Percentiles rank a stretch among this genome's conserved stretches.
Evolutionary conservation across 2,888 invertebrate species (phyloP).

Genomic region (Yponomeuta sedellus): DNA sequence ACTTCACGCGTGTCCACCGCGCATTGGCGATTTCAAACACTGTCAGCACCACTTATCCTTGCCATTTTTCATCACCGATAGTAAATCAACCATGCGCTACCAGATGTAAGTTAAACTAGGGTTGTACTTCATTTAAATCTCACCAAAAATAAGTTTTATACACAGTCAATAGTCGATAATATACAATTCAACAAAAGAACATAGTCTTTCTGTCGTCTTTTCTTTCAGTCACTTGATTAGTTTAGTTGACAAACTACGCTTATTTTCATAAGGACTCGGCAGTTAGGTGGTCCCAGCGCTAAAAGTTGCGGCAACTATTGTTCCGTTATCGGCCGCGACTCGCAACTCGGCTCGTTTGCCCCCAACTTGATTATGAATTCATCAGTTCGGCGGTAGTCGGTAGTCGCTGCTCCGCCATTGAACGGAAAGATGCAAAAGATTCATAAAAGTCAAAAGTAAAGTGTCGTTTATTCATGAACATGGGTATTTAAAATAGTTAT

Average conservation of each 20-base stretch:
- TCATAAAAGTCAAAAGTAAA: too few species aligned
- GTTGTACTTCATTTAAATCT: too few species aligned
- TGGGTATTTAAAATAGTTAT: too few species aligned
- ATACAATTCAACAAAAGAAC: neutral
- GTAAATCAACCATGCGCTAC: too few species aligned
- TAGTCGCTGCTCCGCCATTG: constrained; percentile 1
- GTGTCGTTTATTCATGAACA: too few species aligned
- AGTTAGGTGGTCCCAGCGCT: neutral
- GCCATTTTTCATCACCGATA: too few species aligned
- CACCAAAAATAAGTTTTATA: too few species aligned
- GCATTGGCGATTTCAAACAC: too few species aligned
- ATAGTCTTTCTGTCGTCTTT: neutral
- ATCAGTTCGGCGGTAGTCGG: constrained; percentile 17
- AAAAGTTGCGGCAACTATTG: constrained; percentile 13
- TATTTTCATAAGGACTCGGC: neutral
- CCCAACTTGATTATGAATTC: constrained; percentile 24
- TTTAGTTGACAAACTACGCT: neutral
- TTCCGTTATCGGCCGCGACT: constrained; percentile 16
- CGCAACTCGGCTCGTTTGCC: constrained; percentile 18
- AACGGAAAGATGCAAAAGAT: neutral
- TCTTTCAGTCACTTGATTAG: neutral
- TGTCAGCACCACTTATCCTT: too few species aligned
- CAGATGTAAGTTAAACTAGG: too few species aligned
- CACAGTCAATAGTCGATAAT: neutral
- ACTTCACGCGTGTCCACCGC: too few species aligned